A percentile compares a stretch with the other conserved stretches of the same genome.
These are phyloP conservation scores for Lamellibrachia luymesi DNA, from an alignment of 1,140 invertebrate genomes.

Conservation along the genomic window DNA sequence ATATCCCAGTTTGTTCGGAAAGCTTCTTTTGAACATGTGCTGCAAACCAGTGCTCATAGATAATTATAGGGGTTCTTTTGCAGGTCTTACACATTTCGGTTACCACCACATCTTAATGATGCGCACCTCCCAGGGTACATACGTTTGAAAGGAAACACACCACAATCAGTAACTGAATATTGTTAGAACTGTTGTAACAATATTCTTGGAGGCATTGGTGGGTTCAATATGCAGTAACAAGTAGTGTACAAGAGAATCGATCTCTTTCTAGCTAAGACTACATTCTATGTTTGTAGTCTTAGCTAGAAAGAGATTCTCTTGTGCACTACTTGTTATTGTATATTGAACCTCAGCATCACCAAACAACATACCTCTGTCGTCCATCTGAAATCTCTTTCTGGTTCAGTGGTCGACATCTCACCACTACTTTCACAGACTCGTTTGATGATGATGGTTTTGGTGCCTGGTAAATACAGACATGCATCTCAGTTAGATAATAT, in stretches of 20 bases:
- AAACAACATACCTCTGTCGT: conserved; percentile 45
- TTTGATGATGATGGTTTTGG: conserved; percentile 26
- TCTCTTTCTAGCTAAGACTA: background rate
- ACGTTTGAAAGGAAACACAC: background rate
- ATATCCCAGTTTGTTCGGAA: too few relatives aligned
- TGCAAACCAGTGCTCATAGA: too few relatives aligned
- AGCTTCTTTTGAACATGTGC: too few relatives aligned
- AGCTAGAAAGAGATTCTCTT: background rate
- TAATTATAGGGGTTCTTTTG: too few relatives aligned
- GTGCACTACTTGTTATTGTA: background rate
- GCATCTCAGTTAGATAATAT: background rate
- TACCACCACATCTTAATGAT: background rate
- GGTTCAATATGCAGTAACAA: background rate
- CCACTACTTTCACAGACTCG: conserved; percentile 86
- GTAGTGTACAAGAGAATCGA: background rate
- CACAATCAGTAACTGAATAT: background rate
- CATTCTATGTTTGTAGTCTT: background rate
- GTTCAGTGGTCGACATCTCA: conserved; percentile 87
- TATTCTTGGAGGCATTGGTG: background rate
- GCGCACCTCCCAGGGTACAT: background rate
- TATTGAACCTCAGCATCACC: background rate
- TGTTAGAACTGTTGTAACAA: too few relatives aligned
- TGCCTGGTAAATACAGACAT: background rate
- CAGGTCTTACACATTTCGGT: too few relatives aligned
- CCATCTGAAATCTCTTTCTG: conserved; percentile 71